Evolutionary conservation across 2,797 vertebrate genomes (phyloP), one percentile per base, ranked within the genome.

Genomic region (Avahi laniger): DNA sequence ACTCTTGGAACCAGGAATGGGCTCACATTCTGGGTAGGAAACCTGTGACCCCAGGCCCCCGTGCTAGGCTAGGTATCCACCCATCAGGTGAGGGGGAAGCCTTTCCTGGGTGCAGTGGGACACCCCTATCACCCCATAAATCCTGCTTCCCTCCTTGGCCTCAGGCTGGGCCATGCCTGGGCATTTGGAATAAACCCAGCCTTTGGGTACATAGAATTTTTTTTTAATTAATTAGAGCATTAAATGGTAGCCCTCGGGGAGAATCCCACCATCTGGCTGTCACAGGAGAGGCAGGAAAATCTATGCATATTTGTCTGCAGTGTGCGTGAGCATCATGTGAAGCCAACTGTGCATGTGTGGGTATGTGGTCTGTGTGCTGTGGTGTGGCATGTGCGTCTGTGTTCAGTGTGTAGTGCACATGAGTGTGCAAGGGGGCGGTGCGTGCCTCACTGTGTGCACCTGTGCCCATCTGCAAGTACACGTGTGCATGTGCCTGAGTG

Each of bases 171-270:
- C 85, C 65, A n/a, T 94, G 89, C 52, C 54, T 89, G 76, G 80
- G 70, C 70, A 82, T 92, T 96, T 96, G 97, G 95, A 96, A 96
- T 38, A 95, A 93, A 90, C 78, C 87, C 95, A 96, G 87, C 81
- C 80, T 54, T 87, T 84, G 89, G 43, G 76, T 96, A 92, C 87
- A 88, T 89, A 91, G 86, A 76, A 59, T 72, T 94, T 82, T 93
- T 96, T 81, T 67, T 2, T 75, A 97, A 98, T 98, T 99, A 99
- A 98, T 98, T 99, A 97, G 98, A 99, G 98, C 98, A 98, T 98
- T 98, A 99, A 99, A 98, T 98, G 97, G 95, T 98, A 76, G 98
- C 98, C 98, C 98, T 98, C 97, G 97, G 98, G 98, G 98, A 98
- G 97, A 95, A 89, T 96, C 93, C 96, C 84, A 98, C 98, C 98